phyloP scores from a whole-genome alignment of 2,113 vertebrate species.

The Cacatua alba region DNA sequence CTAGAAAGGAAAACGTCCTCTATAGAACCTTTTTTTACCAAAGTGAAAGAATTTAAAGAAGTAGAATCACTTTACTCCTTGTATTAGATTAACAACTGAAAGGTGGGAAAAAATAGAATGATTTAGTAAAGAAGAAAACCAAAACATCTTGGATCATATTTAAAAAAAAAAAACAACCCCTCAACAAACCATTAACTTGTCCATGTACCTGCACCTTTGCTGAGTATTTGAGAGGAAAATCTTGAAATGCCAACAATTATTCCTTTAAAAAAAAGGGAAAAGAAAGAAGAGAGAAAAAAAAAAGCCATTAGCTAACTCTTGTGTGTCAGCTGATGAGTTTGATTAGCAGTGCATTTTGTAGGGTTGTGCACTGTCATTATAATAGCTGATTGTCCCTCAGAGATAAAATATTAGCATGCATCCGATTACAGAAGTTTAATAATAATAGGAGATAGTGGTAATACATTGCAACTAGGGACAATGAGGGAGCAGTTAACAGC shows the following conservation, averaged over 20 bases:
- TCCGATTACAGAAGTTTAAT: not conserved
- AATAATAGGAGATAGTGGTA: not conserved
- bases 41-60: not conserved
- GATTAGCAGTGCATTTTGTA: not conserved
- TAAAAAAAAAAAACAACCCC: not conserved
- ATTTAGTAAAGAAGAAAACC: not conserved
- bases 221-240: not conserved
- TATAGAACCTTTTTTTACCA: not conserved
- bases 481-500: not conserved
- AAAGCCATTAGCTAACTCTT: not conserved
- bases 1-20: constrained; percentile 7
- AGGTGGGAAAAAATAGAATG: not conserved
- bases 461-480: not conserved
- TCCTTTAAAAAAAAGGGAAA: not conserved
- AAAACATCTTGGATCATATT: not conserved
- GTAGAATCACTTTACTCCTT: not conserved
- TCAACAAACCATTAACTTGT: not conserved
- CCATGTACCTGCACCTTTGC: not conserved
- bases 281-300: not conserved
- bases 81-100: not conserved
- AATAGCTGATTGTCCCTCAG: not conserved
- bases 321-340: not conserved
- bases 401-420: constrained; percentile 28
- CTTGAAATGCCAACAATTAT: not conserved
- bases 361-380: not conserved